Evolutionary conservation across 2,113 vertebrate species (phyloP).

Genomic region (Ariopsis seemanni): DNA sequence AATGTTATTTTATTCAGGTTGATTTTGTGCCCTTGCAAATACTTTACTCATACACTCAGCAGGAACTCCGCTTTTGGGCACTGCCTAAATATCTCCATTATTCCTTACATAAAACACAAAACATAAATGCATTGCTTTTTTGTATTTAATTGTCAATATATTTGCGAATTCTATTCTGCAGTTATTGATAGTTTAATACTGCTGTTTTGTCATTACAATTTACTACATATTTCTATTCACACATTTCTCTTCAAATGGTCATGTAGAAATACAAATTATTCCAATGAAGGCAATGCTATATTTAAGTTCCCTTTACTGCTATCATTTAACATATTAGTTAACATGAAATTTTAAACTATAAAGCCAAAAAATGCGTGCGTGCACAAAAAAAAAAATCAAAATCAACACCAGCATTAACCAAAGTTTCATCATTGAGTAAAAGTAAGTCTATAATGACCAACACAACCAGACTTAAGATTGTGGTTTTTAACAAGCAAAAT

Average conservation of each 20-base stretch:
- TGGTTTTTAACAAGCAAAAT: background rate
- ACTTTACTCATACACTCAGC: too few species aligned
- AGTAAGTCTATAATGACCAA: background rate
- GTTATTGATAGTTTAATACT: background rate
- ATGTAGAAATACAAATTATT: background rate
- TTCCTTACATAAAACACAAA: background rate
- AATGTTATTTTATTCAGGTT: too few species aligned
- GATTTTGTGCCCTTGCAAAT: too few species aligned
- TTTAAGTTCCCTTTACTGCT: background rate
- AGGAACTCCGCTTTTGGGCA: too few species aligned
- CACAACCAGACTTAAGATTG: background rate
- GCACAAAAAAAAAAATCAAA: background rate
- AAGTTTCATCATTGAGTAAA: background rate
- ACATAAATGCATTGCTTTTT: background rate
- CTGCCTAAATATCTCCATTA: background rate
- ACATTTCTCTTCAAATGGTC: background rate
- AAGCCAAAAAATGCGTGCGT: too few species aligned
- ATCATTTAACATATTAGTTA: background rate
- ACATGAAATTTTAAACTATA: background rate
- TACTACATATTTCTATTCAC: background rate
- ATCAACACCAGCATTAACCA: background rate
- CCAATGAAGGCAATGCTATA: background rate
- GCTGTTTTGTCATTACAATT: background rate
- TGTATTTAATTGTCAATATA: too few species aligned
- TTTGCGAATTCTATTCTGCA: too few species aligned